Evolutionary conservation across 23 tunicate species (phyloP).

Genomic region (Oikopleura vanhoeffeni): DNA sequence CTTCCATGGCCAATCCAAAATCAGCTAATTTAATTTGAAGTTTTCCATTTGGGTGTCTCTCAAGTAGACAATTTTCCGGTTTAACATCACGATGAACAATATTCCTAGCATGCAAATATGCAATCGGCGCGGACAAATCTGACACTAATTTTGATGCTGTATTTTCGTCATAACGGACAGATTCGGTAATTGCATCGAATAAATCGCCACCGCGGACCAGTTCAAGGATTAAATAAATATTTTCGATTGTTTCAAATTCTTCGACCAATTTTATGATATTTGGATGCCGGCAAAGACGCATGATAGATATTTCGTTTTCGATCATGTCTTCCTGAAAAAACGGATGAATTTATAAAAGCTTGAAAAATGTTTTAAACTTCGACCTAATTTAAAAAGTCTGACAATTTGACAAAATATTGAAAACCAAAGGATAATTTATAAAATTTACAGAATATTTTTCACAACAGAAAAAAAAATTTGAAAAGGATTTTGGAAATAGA

Average conservation of each 20-base stretch:
- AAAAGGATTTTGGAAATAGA: no score
- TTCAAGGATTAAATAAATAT: slow-evolving; percentile 64
- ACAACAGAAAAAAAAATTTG: no score
- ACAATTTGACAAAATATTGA: no score
- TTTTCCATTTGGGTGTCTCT: slow-evolving; percentile 80
- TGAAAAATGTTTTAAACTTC: no score
- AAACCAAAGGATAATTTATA: no score
- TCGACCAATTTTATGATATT: slow-evolving; percentile 82
- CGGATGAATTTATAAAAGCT: no score
- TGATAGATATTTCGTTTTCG: slow-evolving; percentile 92
- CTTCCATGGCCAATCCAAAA: slow-evolving; percentile 86
- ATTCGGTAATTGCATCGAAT: slow-evolving; percentile 95
- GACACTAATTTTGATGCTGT: slow-evolving; percentile 90
- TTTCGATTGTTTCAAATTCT: slow-evolving; percentile 81
- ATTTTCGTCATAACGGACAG: slow-evolving; percentile 73
- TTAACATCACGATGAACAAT: slow-evolving; percentile 83
- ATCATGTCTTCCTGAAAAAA: slow-evolving; percentile 1
- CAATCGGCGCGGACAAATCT: slow-evolving; percentile 71
- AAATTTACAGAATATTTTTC: no score
- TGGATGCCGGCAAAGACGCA: slow-evolving; percentile 90
- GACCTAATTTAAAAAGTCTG: no score
- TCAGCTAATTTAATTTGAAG: slow-evolving; percentile 73
- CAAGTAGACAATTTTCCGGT: slow-evolving; percentile 70
- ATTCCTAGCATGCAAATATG: slow-evolving; percentile 65
- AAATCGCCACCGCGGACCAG: slow-evolving; percentile 93